A percentile compares a stretch with the other conserved stretches of the same genome.
Evolutionary conservation across 2,797 vertebrate genomes (phyloP).

Genomic region (Coccyzus lansbergi): DNA sequence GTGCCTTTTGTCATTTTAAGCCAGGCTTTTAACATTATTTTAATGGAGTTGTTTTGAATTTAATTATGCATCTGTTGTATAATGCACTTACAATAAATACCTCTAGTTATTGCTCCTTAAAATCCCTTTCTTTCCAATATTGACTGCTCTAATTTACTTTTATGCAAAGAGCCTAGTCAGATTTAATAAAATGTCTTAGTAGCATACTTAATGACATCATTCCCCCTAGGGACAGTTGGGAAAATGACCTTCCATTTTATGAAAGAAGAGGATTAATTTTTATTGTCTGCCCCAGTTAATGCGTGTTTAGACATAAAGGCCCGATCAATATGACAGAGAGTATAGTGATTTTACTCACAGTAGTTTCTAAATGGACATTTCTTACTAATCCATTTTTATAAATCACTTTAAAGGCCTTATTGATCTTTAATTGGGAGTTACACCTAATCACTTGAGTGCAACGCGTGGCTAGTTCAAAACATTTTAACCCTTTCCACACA

Average conservation of each 20-base stretch:
- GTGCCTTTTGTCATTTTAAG: neutral
- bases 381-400: conserved; percentile 82
- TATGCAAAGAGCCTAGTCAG: conserved; percentile 70
- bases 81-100: conserved; percentile 35
- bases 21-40: conserved; percentile 37
- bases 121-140: conserved; percentile 60
- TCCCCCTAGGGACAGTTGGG: conserved; percentile 74
- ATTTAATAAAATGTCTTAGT: conserved; percentile 73
- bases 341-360: conserved; percentile 66
- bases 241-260: conserved; percentile 78
- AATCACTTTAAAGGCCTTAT: conserved; percentile 83
- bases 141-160: conserved; percentile 60
- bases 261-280: conserved; percentile 74
- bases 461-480: conserved; percentile 1
- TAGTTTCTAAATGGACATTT: conserved; percentile 71
- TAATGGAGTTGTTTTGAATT: conserved; percentile 62
- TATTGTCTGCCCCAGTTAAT: conserved; percentile 75
- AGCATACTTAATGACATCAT: conserved; percentile 76
- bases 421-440: conserved; percentile 85
- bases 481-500: conserved; percentile 49
- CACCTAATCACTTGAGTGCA: conserved; percentile 73
- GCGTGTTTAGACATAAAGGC: conserved; percentile 72
- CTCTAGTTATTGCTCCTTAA: conserved; percentile 33
- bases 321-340: conserved; percentile 67
- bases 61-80: conserved; percentile 54